A percentile compares a stretch with the other conserved stretches of the same genome.
Conservation (phyloP, 2,113 vertebrate genomes). For the Otus sunia region DNA sequence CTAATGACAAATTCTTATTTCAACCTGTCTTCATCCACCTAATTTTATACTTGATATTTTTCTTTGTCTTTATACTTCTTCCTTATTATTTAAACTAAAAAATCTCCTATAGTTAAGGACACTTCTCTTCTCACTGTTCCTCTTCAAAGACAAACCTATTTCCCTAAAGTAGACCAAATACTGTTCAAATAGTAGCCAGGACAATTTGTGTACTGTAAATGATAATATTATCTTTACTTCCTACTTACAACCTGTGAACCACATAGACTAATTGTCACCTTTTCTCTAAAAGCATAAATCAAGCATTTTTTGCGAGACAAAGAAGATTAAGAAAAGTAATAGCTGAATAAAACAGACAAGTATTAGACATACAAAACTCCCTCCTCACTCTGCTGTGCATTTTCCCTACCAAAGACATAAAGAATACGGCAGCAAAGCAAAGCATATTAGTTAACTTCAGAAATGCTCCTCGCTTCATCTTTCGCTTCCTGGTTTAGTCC, state of each 20-base stretch:
- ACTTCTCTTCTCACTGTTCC: background rate
- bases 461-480: background rate
- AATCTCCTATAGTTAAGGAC: background rate
- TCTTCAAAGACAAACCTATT: background rate
- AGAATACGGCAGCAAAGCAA: background rate
- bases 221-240: background rate
- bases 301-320: background rate
- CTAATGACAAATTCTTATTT: background rate
- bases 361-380: background rate
- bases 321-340: background rate
- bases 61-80: background rate
- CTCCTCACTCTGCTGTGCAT: background rate
- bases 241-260: background rate
- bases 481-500: background rate
- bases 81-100: background rate
- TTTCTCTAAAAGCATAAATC: background rate
- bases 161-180: background rate
- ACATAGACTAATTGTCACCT: background rate
- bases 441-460: background rate
- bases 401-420: background rate
- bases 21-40: background rate
- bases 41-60: background rate
- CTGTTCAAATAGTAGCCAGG: background rate
- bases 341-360: background rate
- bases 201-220: background rate